These are phyloP conservation scores for Psittacus erithacus DNA, from an alignment of 2,113 vertebrate genomes.

Conservation along the genomic window DNA sequence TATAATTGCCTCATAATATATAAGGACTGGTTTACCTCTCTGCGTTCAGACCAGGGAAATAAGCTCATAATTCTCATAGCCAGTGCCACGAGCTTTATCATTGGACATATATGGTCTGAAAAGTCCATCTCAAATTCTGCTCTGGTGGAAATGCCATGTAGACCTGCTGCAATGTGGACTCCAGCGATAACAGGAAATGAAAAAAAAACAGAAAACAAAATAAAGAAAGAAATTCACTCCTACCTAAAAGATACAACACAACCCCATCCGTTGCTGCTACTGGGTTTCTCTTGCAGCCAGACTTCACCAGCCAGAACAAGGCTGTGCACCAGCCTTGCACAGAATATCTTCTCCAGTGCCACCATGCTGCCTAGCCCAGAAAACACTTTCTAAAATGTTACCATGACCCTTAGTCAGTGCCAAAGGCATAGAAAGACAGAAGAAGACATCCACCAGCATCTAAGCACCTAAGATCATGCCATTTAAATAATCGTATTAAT, in stretches of 20 bases:
- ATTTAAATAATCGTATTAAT: neutral
- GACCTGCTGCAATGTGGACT: neutral
- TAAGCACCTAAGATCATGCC: neutral
- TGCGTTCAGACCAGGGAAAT: neutral
- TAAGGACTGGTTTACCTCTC: conserved; percentile 27
- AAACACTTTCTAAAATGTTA: neutral
- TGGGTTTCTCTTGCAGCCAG: neutral
- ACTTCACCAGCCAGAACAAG: neutral
- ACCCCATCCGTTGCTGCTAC: neutral
- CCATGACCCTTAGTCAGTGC: neutral
- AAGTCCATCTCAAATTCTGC: neutral
- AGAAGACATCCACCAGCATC: neutral
- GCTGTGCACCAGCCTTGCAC: neutral
- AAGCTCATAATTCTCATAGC: neutral
- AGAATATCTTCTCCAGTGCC: neutral
- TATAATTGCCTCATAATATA: conserved; percentile 51
- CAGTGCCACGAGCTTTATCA: neutral
- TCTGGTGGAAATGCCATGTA: neutral
- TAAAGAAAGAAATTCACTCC: neutral
- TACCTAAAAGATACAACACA: neutral
- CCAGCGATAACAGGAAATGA: fast-evolving
- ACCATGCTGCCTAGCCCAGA: neutral
- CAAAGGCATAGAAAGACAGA: neutral
- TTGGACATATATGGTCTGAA: fast-evolving
- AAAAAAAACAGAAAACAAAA: neutral